Evolutionary conservation across 2,113 vertebrate species (phyloP).

Genomic region (Cephalopholis sonnerati): DNA sequence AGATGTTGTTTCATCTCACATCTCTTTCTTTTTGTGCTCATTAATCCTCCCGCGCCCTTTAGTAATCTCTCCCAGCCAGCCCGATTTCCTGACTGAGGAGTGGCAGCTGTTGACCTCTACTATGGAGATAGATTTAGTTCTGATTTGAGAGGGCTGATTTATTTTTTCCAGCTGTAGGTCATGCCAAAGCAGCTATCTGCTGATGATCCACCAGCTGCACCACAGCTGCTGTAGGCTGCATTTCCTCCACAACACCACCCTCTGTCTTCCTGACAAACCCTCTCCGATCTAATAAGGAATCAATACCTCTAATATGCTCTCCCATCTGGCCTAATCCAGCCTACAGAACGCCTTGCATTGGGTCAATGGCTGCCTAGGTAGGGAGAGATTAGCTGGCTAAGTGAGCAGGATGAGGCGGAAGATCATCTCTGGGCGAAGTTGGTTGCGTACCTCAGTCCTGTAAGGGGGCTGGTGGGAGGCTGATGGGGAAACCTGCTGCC

Average conservation of each 20-base stretch:
- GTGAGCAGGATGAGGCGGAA: conserved; percentile 56
- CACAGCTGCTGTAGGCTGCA: conserved; percentile 51
- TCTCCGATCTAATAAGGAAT: conserved; percentile 63
- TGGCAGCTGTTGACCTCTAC: conserved; percentile 75
- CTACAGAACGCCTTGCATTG: conserved; percentile 30
- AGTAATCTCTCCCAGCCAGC: conserved; percentile 65
- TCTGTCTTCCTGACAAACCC: conserved; percentile 62
- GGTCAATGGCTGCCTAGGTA: conserved; percentile 60
- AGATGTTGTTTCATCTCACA: conserved; percentile 21
- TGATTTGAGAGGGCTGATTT: conserved; percentile 48
- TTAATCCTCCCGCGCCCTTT: conserved; percentile 73
- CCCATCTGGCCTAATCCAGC: conserved; percentile 55
- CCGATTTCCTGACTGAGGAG: conserved; percentile 59
- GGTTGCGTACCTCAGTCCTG: conserved; percentile 42
- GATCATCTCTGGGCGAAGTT: conserved; percentile 43
- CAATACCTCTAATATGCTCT: conserved; percentile 67
- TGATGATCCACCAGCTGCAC: conserved; percentile 75
- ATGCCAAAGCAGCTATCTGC: conserved; percentile 47
- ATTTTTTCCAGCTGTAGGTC: conserved; percentile 42
- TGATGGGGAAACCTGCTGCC: conserved; percentile 50
- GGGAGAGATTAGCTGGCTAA: conserved; percentile 61
- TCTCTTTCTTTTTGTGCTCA: conserved; percentile 44
- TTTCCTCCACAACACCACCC: conserved; percentile 61
- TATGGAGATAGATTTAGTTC: conserved; percentile 56
- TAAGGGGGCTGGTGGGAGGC: conserved; percentile 23